Evolutionary conservation across 2,888 invertebrate species (phyloP).

Genomic region (Danaus chrysippus): DNA sequence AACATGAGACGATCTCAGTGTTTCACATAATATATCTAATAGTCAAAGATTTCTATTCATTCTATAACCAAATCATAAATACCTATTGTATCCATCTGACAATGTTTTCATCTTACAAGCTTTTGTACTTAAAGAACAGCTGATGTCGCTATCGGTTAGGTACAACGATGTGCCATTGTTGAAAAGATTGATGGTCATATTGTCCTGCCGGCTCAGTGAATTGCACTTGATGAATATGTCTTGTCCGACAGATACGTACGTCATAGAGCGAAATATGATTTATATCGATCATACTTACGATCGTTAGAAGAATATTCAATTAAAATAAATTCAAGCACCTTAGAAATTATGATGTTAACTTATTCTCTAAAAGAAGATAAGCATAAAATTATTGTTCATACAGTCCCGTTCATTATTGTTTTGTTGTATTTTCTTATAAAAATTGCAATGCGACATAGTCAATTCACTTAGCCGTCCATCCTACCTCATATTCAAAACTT

Average conservation of each 20-base stretch:
- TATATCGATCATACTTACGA: constrained; percentile 25
- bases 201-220: constrained; percentile 39
- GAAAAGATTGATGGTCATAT: constrained; percentile 42
- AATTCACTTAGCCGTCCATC: constrained; percentile 21
- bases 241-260: constrained; percentile 14
- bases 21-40: background rate
- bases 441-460: constrained; percentile 7
- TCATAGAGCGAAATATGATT: constrained; percentile 24
- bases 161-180: constrained; percentile 43
- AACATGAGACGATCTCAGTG: too few relatives aligned
- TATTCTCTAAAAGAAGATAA: too few relatives aligned
- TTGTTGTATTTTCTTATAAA: constrained; percentile 1
- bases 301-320: background rate
- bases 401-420: constrained; percentile 1
- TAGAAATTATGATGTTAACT: too few relatives aligned
- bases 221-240: constrained; percentile 24
- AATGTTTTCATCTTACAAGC: constrained; percentile 10
- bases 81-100: background rate
- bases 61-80: background rate
- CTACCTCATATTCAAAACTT: constrained; percentile 30
- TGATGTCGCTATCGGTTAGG: constrained; percentile 31
- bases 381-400: too few relatives aligned
- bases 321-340: too few relatives aligned
- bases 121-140: constrained; percentile 10
- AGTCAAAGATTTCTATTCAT: background rate